phyloP scores from a whole-genome alignment of 2,113 vertebrate species.

The Notarius quadriscutis region DNA sequence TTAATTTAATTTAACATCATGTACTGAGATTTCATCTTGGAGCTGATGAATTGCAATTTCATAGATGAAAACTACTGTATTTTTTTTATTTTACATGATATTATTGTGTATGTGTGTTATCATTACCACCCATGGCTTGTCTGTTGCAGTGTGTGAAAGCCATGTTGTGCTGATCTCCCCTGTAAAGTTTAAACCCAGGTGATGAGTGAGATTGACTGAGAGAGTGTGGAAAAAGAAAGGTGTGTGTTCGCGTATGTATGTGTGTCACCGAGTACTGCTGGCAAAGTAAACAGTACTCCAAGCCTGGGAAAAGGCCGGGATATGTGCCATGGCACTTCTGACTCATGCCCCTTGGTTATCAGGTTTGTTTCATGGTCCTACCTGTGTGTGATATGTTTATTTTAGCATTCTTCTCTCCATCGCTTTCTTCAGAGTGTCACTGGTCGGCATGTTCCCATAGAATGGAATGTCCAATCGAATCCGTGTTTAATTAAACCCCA shows the following conservation, averaged over 20 bases:
- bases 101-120: conserved; percentile 12
- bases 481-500: conserved; percentile 51
- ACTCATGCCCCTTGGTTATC: conserved; percentile 54
- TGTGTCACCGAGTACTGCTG: conserved; percentile 36
- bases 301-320: conserved; percentile 53
- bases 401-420: conserved; percentile 53
- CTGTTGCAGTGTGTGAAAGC: conserved; percentile 30
- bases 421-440: not conserved
- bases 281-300: conserved; percentile 49
- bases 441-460: conserved; percentile 41
- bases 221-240: conserved; percentile 28
- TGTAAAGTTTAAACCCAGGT: conserved; percentile 38
- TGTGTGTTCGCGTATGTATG: conserved; percentile 25
- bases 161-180: conserved; percentile 45
- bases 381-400: conserved; percentile 50
- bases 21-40: too few relatives aligned
- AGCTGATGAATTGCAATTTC: not conserved
- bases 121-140: conserved; percentile 30
- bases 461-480: conserved; percentile 41
- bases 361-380: conserved; percentile 52
- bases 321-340: conserved; percentile 51
- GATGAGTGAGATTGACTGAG: conserved; percentile 28
- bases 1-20: too few relatives aligned
- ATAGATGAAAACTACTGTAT: not conserved
- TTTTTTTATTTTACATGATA: conserved; percentile 38